These are phyloP conservation scores for Xiphias gladius DNA, from an alignment of 2,113 vertebrate genomes.

Conservation along the genomic window DNA sequence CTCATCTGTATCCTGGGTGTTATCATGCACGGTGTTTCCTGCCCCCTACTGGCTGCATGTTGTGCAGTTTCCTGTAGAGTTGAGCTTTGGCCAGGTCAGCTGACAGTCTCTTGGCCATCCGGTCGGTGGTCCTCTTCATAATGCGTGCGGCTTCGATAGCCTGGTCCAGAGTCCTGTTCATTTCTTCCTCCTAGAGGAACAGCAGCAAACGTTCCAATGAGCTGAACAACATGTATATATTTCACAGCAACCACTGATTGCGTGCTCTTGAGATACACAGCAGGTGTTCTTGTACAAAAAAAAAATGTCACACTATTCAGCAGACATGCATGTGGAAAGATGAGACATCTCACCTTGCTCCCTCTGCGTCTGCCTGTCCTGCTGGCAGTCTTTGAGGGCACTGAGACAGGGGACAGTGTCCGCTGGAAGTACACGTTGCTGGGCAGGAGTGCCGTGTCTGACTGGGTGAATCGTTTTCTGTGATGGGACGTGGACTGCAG, in stretches of 20 bases:
- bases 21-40: conserved; percentile 53
- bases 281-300: neutral
- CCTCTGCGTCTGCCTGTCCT: conserved; percentile 53
- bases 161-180: conserved; percentile 88
- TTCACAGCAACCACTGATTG: neutral
- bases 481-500: conserved; percentile 40
- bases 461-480: conserved; percentile 78
- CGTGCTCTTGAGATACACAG: neutral
- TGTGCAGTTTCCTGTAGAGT: conserved; percentile 70
- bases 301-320: neutral
- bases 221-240: neutral
- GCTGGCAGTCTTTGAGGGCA: conserved; percentile 40
- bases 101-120: conserved; percentile 88
- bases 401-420: conserved; percentile 40
- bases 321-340: neutral
- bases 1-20: neutral
- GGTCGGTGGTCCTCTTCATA: conserved; percentile 91
- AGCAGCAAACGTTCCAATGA: neutral
- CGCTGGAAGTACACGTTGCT: conserved; percentile 75
- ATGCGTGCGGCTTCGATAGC: conserved; percentile 88
- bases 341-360: conserved; percentile 65
- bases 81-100: conserved; percentile 87
- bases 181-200: conserved; percentile 81
- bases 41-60: conserved; percentile 57
- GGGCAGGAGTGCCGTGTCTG: conserved; percentile 83